Conservation (phyloP, 2,113 vertebrate genomes). For the Pollimyrus isidori region DNA sequence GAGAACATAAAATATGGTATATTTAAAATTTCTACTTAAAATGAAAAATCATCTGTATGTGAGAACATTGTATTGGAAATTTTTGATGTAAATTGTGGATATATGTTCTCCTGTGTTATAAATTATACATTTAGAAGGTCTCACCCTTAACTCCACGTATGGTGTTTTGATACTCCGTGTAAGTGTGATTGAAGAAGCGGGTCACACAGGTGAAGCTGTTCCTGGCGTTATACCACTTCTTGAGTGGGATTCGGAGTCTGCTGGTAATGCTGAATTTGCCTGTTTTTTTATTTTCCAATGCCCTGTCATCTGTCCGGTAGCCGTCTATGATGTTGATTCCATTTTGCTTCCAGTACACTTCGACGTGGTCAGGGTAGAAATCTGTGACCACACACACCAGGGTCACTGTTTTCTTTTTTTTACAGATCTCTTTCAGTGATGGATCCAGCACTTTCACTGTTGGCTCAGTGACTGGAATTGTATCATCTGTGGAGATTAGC, state of each 20-base stretch:
- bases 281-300: accelerated
- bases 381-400: constrained; percentile 69
- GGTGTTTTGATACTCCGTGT: not conserved
- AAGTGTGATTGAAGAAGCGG: constrained; percentile 40
- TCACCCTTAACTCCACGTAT: constrained; percentile 24
- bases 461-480: not conserved
- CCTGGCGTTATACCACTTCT: constrained; percentile 47
- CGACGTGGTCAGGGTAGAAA: constrained; percentile 82
- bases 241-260: constrained; percentile 55
- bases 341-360: constrained; percentile 61
- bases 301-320: constrained; percentile 56
- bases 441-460: constrained; percentile 60
- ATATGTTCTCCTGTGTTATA: not conserved
- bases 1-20: not conserved
- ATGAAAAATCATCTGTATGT: not conserved
- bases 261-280: constrained; percentile 65
- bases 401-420: constrained; percentile 46
- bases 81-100: not conserved
- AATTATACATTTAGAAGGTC: not conserved
- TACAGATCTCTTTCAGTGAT: constrained; percentile 52
- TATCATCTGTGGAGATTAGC: not conserved
- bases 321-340: accelerated
- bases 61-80: not conserved
- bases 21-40: not conserved
- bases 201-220: constrained; percentile 59